Base-by-base conservation (phyloP, 1,140 invertebrate species). In the Chlorops oryzae region DNA sequence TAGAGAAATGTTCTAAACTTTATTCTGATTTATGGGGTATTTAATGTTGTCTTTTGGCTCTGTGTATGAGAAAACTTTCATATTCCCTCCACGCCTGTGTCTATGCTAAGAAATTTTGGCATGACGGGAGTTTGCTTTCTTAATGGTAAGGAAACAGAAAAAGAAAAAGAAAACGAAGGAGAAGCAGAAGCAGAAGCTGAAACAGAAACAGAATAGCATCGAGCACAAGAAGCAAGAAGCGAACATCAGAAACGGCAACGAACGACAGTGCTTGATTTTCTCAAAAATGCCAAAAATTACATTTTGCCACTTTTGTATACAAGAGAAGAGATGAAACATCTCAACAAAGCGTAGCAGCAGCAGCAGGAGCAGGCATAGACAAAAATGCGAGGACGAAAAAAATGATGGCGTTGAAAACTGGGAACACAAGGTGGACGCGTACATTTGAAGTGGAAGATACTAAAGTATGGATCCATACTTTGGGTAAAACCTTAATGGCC, bases 241-340 rank as follows among this genome's bases (percentile, higher is more conserved):
- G 34, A 44, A 20, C 41, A 34, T 28, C 39, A 54, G 27, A 7
- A 32, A 9, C 27, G n/a, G 61, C 54, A 52, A 49, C 56, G 53
- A 52, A 46, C 7, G 44, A 22, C 13, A 12, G 17, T 25, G 22
- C 3, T 25, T 21, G 20, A 27, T 18, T 43, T 17, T 9, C 21
- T 10, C 41, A 25, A 24, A 57, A 65, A 66, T 63, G 57, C 61
- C 59, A 61, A 66, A 66, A 62, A 66, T 66, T 66, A 63, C 63
- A 66, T 63, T 66, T 62, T 56, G 61, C 64, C 61, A 63, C 61
- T 58, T 65, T 58, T 52, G 51, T 57, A 62, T 59, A 65, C 63
- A 59, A 58, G 61, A 59, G 58, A 57, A 54, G 59, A 65, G 56
- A n/a, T n/a, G n/a, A n/a, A n/a, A n/a, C n/a, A n/a, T n/a, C n/a